phyloP scores from a whole-genome alignment of 2,888 invertebrate genomes.

The Archaeoteleia sp. region DNA sequence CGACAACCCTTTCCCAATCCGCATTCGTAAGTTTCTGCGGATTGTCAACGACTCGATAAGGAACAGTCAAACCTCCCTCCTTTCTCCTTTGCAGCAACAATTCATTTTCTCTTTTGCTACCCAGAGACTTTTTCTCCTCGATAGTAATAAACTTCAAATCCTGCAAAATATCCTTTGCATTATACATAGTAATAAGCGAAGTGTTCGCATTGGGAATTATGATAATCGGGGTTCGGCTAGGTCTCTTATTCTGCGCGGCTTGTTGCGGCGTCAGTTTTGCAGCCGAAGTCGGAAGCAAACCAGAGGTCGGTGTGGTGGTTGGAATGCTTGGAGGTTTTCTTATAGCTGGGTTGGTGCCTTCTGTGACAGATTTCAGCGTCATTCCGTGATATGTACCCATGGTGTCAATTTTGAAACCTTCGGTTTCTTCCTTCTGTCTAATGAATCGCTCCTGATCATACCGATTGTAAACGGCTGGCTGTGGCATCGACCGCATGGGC shows the following conservation, averaged over 20 bases:
- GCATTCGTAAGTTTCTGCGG: conserved; percentile 91
- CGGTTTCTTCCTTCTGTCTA: conserved; percentile 95
- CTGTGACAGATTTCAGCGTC: conserved; percentile 97
- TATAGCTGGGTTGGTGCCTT: conserved; percentile 84
- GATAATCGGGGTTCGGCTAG: conserved; percentile 96
- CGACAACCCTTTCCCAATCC: conserved; percentile 99
- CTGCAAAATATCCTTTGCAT: conserved; percentile 96
- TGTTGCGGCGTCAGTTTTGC: conserved; percentile 78
- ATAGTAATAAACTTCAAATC: conserved; percentile 88
- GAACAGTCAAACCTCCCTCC: conserved; percentile 86
- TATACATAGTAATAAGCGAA: conserved; percentile 97
- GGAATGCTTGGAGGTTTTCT: conserved; percentile 77
- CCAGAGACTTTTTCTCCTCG: conserved; percentile 91
- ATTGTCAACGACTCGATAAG: conserved; percentile 97
- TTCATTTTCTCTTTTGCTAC: conserved; percentile 93
- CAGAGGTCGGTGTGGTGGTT: conserved; percentile 76
- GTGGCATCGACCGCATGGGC: conserved; percentile 81
- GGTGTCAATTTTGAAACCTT: conserved; percentile 99
- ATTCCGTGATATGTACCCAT: conserved; percentile 99
- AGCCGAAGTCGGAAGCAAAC: conserved; percentile 78
- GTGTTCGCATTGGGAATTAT: conserved; percentile 97
- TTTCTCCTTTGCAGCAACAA: conserved; percentile 91
- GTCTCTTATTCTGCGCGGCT: conserved; percentile 80
- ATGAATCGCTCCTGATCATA: conserved; percentile 99
- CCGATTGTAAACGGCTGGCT: conserved; percentile 93